Percentiles rank a stretch among this genome's conserved stretches.
phyloP scores from a whole-genome alignment of 1,140 invertebrate genomes.

The Maconellicoccus hirsutus region DNA sequence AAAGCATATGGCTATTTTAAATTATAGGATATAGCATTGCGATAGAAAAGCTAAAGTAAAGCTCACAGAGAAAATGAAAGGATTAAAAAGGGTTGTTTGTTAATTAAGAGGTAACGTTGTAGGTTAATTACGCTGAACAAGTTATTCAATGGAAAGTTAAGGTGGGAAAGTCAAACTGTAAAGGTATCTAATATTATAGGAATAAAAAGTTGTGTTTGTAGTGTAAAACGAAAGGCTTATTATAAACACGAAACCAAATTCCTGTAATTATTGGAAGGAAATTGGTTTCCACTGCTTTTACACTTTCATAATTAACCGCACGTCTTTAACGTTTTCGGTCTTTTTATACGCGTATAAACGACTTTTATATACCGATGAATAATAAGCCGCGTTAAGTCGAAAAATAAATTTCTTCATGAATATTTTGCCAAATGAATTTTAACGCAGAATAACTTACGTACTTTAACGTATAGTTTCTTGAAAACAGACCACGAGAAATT shows the following conservation, averaged over 20 bases:
- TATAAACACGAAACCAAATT: constrained; percentile 15
- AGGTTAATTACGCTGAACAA: constrained; percentile 17
- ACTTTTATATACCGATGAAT: background rate
- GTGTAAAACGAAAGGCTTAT: constrained; percentile 13
- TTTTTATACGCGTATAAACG: background rate
- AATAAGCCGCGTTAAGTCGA: no score
- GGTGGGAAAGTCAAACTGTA: background rate
- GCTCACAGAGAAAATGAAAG: background rate
- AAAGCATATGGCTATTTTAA: background rate
- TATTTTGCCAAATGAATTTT: no score
- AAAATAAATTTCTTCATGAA: no score
- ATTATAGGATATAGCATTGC: constrained; percentile 4
- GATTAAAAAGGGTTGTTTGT: constrained; percentile 20
- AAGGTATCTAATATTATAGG: background rate
- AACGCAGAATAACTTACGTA: no score
- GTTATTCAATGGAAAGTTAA: background rate
- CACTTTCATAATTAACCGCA: constrained; percentile 17
- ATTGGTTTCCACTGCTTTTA: constrained; percentile 20
- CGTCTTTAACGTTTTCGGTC: background rate
- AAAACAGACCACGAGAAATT: no score
- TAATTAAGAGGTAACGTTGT: constrained; percentile 19
- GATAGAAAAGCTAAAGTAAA: constrained; percentile 6
- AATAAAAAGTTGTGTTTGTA: constrained; percentile 14
- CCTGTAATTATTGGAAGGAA: constrained; percentile 19
- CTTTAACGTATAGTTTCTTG: no score